Percentiles rank a stretch among this genome's conserved stretches.
These are phyloP conservation scores for Hetaerina americana DNA, from an alignment of 1,140 invertebrate species.

Conservation along the genomic window DNA sequence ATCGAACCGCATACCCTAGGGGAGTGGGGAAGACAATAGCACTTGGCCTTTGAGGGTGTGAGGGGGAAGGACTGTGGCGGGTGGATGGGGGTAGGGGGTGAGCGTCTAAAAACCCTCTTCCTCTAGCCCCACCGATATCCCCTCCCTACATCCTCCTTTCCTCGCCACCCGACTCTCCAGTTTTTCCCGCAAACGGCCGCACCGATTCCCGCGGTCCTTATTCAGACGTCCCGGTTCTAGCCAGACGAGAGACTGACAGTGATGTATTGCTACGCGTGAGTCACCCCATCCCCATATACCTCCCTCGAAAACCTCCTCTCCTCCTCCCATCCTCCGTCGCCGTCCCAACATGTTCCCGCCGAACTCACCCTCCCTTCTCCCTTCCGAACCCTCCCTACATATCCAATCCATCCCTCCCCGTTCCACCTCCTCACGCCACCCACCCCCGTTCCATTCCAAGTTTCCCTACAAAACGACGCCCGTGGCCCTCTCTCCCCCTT, in stretches of 20 bases:
- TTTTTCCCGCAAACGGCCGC: neutral
- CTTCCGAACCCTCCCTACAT: too few species aligned
- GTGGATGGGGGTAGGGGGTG: too few species aligned
- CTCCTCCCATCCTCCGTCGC: neutral
- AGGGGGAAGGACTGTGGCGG: too few species aligned
- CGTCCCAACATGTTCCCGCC: neutral
- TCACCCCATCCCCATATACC: neutral
- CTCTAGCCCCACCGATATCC: neutral
- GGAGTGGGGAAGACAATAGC: neutral
- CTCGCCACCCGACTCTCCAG: too few species aligned
- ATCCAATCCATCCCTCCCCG: too few species aligned
- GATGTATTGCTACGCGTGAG: neutral
- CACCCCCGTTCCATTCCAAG: neutral
- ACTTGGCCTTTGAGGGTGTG: too few species aligned
- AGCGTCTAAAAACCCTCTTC: neutral
- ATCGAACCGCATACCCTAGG: neutral
- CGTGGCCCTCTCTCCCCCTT: neutral
- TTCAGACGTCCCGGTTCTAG: neutral
- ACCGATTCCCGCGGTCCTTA: neutral
- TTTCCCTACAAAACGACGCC: neutral
- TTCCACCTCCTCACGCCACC: neutral
- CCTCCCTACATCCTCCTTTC: too few species aligned
- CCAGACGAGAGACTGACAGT: neutral
- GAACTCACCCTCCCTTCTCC: too few species aligned
- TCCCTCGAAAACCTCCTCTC: neutral